These are phyloP conservation scores for Dicerorhinus sumatrensis DNA, from an alignment of 2,113 vertebrate genomes.

Conservation along the genomic window DNA sequence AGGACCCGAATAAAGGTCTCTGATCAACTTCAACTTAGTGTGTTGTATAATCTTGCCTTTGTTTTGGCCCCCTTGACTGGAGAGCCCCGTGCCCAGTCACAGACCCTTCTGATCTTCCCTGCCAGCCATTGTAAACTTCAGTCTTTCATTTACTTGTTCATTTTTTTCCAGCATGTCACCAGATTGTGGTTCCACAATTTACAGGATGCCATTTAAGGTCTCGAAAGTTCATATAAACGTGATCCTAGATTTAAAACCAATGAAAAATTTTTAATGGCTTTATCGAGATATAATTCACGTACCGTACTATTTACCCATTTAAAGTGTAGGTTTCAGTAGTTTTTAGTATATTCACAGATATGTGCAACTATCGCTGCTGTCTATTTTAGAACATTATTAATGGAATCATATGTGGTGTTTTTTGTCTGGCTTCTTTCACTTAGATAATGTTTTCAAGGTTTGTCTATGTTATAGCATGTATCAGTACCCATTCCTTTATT, in stretches of 20 bases:
- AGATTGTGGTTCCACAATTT: conserved; percentile 25
- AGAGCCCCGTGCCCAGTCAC: not conserved
- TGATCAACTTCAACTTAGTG: not conserved
- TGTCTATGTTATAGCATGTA: not conserved
- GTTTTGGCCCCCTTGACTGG: not conserved
- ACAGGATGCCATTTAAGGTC: not conserved
- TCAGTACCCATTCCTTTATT: not conserved
- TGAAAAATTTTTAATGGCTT: conserved; percentile 1
- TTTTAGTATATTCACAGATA: not conserved
- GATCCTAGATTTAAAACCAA: conserved; percentile 28
- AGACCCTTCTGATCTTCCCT: not conserved
- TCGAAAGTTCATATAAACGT: not conserved
- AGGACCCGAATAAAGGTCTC: conserved; percentile 69
- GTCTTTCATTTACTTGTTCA: not conserved
- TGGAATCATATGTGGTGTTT: not conserved
- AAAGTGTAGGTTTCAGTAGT: not conserved
- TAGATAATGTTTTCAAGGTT: conserved; percentile 29
- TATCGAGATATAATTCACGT: conserved; percentile 16
- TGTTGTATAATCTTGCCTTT: conserved; percentile 24
- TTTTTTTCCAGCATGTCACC: not conserved
- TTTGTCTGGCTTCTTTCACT: conserved; percentile 38
- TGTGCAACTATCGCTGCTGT: not conserved
- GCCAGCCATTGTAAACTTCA: not conserved
- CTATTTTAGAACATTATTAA: not conserved
- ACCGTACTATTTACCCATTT: not conserved